These are phyloP conservation scores for Fistularia commersonii DNA, from an alignment of 2,797 vertebrate genomes.

Conservation along the genomic window DNA sequence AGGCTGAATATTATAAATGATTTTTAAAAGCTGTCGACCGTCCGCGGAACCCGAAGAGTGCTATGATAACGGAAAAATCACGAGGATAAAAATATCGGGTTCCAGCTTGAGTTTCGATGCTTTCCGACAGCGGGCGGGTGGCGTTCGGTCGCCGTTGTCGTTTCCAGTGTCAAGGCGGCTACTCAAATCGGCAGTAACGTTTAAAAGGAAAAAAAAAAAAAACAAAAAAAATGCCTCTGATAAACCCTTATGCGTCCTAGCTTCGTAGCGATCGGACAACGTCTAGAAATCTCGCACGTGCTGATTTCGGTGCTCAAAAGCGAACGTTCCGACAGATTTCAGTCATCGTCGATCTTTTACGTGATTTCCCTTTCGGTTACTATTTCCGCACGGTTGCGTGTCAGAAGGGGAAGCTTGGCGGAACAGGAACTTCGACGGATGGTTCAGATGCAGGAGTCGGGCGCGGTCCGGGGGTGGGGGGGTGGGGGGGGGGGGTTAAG, in stretches of 20 bases:
- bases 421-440: constrained; percentile 22
- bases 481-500: constrained; percentile 8
- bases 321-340: neutral
- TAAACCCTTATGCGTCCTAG: too few species aligned
- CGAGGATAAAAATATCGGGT: neutral
- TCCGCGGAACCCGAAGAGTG: too few species aligned
- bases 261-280: neutral
- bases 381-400: constrained; percentile 4
- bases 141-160: neutral
- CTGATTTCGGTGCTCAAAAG: neutral
- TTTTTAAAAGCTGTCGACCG: constrained; percentile 3
- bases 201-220: too few species aligned
- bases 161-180: neutral
- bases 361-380: neutral
- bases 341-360: neutral
- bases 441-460: constrained; percentile 12
- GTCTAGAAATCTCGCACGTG: neutral
- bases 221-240: too few species aligned
- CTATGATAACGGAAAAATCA: neutral
- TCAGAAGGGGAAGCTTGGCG: constrained; percentile 1
- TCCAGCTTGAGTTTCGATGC: neutral
- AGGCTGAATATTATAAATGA: too few species aligned
- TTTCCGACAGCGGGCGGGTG: neutral
- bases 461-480: too few species aligned
- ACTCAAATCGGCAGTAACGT: too few species aligned